Percentiles rank a stretch among this genome's conserved stretches.
These are phyloP conservation scores for Nycticorax nycticorax DNA, from an alignment of 2,113 vertebrate genomes.

Conservation along the genomic window DNA sequence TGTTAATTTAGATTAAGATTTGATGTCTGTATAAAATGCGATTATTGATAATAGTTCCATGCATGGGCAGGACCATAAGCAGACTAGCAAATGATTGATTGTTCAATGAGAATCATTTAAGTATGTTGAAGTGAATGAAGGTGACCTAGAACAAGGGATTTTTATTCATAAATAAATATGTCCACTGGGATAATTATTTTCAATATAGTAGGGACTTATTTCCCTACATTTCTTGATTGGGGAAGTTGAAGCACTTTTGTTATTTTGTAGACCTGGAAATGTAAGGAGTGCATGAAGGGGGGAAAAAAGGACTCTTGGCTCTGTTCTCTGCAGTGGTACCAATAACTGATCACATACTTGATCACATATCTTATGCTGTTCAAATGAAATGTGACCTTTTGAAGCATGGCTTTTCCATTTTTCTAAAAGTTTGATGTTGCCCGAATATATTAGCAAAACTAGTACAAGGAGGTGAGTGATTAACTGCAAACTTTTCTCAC, in stretches of 20 bases:
- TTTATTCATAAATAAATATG: neutral
- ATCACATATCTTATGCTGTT: neutral
- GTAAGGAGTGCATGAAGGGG: neutral
- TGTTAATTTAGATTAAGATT: neutral
- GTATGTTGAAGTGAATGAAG: neutral
- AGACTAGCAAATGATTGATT: rapidly evolving
- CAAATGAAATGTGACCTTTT: neutral
- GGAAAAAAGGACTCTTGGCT: neutral
- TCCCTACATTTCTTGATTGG: neutral
- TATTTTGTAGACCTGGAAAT: neutral
- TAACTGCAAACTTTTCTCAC: neutral
- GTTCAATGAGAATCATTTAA: neutral
- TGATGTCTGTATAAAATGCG: neutral
- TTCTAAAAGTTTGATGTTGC: neutral
- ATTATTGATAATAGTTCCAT: neutral
- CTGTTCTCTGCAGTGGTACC: neutral
- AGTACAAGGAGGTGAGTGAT: neutral
- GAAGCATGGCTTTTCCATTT: neutral
- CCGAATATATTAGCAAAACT: neutral
- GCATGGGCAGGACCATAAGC: neutral
- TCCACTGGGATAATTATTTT: neutral
- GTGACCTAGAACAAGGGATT: neutral
- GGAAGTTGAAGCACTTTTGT: neutral
- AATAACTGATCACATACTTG: neutral
- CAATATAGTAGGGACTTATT: neutral